Evolutionary conservation across 2,888 invertebrate genomes (phyloP), one percentile per base, ranked within the genome.

Genomic region (Trissoscelio sp.): DNA sequence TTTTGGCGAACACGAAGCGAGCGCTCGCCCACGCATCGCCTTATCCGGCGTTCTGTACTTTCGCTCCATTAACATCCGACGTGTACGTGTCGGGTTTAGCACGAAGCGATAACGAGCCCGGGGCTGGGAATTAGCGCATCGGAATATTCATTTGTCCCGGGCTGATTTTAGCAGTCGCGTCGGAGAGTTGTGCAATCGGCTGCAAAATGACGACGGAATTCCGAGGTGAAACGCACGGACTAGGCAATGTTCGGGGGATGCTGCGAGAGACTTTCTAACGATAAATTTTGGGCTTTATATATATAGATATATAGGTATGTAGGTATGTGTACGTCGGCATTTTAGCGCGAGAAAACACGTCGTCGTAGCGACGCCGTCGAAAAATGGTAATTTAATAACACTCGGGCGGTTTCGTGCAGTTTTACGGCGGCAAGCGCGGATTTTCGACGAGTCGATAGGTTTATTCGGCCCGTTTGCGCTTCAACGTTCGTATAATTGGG

Each of bases 11-110:
- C 60, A 69, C 53, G 42, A 14, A 75, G 62, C 79, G 72, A 67
- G 42, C 69, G 28, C 51, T 72, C 64, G 78, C 83, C 83, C 64
- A 83, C 81, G 81, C 83, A 64, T 64, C 74, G 74, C 83, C 79
- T 78, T 83, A 83, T 83, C 78, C 73, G 78, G 74, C 69, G 66
- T 69, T 69, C 77, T 64, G 70, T 70, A 77, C 81, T 81, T 77
- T 83, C 83, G 83, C 79, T 77, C 83, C 79, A 74, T 77, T 77
- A 82, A 77, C 82, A 79, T 81, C 73, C 79, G 75, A 74, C 74
- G 69, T 66, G 79, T 70, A 62, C 74, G 73, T 77, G 78, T 79
- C 48, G 62, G 46, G 81, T 69, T 77, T 70, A 58, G 81, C 72
- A 70, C 70, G 60, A 31, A 69, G 51, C 72, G 81, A 81, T 81